Evolutionary conservation across 1,140 invertebrate genomes (phyloP).

Genomic region (Scaptodrosophila lebanonensis): DNA sequence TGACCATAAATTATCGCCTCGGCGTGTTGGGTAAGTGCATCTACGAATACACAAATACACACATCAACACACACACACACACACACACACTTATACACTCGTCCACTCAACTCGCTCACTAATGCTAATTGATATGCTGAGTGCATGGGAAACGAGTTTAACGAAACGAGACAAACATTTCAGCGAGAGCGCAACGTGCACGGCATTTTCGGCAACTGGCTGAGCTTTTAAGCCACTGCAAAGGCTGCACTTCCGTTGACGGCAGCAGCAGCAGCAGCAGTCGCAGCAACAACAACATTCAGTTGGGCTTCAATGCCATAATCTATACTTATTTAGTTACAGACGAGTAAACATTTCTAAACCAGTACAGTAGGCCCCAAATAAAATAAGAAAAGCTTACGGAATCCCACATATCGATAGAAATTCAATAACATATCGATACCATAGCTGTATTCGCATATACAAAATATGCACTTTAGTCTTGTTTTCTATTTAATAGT

Average conservation of each 20-base stretch:
- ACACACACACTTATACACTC: background rate
- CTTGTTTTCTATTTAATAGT: too few relatives aligned
- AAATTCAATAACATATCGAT: too few relatives aligned
- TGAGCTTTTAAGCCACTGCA: constrained; percentile 39
- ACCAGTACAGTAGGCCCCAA: constrained; percentile 9
- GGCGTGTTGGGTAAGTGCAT: constrained; percentile 94
- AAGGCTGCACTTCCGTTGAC: constrained; percentile 38
- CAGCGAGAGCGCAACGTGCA: constrained; percentile 26
- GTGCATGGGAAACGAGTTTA: constrained; percentile 29
- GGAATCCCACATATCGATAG: constrained; percentile 5
- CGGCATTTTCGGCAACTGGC: constrained; percentile 11
- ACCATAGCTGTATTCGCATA: too few relatives aligned
- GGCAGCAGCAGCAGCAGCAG: constrained; percentile 20
- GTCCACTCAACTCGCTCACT: too few relatives aligned
- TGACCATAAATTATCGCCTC: constrained; percentile 98
- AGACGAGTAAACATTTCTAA: constrained; percentile 7
- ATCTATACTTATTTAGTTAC: constrained; percentile 58
- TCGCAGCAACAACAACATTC: constrained; percentile 13
- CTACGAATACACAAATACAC: constrained; percentile 41
- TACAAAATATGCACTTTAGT: too few relatives aligned
- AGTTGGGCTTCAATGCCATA: constrained; percentile 48
- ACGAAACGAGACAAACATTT: constrained; percentile 50
- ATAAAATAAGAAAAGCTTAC: background rate
- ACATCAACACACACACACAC: background rate
- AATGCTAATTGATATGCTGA: constrained; percentile 69